Evolutionary conservation across 1,140 invertebrate species (phyloP).

Genomic region (Yoshiicerus persimilis): DNA sequence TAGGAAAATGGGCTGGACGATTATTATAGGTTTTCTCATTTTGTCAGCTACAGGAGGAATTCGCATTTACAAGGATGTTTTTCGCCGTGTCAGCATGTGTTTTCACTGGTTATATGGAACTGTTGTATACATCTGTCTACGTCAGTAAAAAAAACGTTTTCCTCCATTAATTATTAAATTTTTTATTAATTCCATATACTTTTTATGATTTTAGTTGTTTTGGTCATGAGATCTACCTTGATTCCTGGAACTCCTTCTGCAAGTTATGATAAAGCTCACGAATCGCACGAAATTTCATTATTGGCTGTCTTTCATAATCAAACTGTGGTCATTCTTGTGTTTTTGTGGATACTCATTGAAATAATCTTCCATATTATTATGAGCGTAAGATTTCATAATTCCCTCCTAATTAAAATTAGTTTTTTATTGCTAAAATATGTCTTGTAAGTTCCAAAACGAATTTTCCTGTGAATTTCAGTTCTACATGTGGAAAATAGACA

Average conservation of each 20-base stretch:
- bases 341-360: not conserved
- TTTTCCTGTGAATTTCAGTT: too few relatives aligned
- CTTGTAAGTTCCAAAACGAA: too few relatives aligned
- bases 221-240: not conserved
- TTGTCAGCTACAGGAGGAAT: not conserved
- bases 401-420: too few relatives aligned
- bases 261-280: not conserved
- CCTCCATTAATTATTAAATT: too few relatives aligned
- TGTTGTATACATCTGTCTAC: not conserved
- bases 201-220: not conserved
- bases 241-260: too few relatives aligned
- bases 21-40: not conserved
- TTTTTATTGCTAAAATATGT: too few relatives aligned
- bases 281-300: not conserved
- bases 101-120: not conserved
- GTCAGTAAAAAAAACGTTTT: not conserved
- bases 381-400: not conserved
- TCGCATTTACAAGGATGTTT: too few relatives aligned
- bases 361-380: not conserved
- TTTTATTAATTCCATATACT: not conserved
- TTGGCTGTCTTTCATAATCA: not conserved
- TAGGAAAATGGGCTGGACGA: not conserved
- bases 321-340: not conserved
- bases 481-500: too few relatives aligned
- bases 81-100: not conserved